Base-by-base conservation (phyloP, 2,113 vertebrate species). In the Uria aalge region DNA sequence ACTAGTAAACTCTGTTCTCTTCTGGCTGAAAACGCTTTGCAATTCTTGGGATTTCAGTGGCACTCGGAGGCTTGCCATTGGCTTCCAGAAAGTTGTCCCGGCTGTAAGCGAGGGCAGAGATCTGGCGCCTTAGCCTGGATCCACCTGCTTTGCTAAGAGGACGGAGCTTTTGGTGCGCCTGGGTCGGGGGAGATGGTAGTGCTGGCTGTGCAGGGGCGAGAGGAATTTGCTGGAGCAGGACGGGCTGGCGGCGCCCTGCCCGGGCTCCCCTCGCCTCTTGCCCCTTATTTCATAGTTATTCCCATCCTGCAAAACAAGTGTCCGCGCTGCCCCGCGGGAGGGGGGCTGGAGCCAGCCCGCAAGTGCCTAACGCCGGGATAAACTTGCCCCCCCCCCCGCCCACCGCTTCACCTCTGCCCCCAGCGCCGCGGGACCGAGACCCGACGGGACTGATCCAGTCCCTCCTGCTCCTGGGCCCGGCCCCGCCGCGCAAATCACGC, bases 341-440 rank as follows among this genome's bases (percentile, higher is more conserved):
- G 26, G 43, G 34, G 45, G 5, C 41, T 30, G 50, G 41, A 34
- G 30, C 17, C 63, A 32, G 3, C 22, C 63, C 5, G 2, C 60
- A 14, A 17, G 38, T 11, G 41, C 63, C 23, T 11, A n/a, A 6
- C 6, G 4, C 45, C 12, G 76, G 15, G 23, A 52, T 21, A 21
- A 59, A 36, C 19, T 15, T 7, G 2, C 8, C 8, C 4, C 7
- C 24, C 2, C 12, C 11, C 5, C 36, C 36, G 36, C 36, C 36
- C 36, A 36, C 36, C 36, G 36, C 5, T 38, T 29, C 57, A 11
- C 15, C 85, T 56, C 57, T 79, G 87, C 20, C 36, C 88, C 66
- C 23, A 5, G 18, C n/a, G 0, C 47, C 8, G 3, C 24, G 12
- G 53, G 32, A 15, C 29, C 4, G 26, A n/a, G 6, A 60, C 47